phyloP scores from a whole-genome alignment of 2,888 invertebrate genomes.

The Drosophila fulvimacula region DNA sequence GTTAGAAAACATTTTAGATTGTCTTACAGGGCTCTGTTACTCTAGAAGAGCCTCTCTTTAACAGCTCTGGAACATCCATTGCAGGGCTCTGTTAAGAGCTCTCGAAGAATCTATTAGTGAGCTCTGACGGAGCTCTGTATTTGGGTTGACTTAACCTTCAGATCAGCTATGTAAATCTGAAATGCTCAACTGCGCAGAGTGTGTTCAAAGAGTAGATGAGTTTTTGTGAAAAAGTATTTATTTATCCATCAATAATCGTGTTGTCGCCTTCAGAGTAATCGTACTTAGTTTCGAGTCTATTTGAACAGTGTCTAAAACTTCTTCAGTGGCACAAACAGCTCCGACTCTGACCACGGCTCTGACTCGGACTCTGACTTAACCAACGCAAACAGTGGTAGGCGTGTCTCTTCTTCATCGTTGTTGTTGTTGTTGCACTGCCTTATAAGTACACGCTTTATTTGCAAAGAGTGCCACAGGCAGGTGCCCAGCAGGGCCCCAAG shows the following conservation, averaged over 20 bases:
- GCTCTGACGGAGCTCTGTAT: neutral
- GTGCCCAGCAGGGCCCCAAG: slow-evolving; percentile 36
- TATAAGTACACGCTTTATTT: slow-evolving; percentile 40
- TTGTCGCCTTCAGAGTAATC: slow-evolving; percentile 6
- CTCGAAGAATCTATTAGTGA: neutral
- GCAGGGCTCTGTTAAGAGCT: neutral
- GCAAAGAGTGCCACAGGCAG: slow-evolving; percentile 22
- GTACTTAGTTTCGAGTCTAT: slow-evolving; percentile 27
- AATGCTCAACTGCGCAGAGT: neutral
- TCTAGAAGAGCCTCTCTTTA: neutral
- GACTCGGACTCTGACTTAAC: slow-evolving; percentile 18
- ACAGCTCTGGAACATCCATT: neutral
- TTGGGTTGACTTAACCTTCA: slow-evolving; percentile 41
- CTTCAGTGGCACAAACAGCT: slow-evolving; percentile 59
- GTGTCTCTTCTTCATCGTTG: slow-evolving; percentile 7
- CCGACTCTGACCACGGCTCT: slow-evolving; percentile 15
- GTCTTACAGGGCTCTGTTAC: neutral
- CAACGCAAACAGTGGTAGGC: slow-evolving; percentile 38
- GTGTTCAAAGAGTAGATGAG: neutral
- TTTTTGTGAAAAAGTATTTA: slow-evolving; percentile 3
- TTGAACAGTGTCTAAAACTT: slow-evolving; percentile 48
- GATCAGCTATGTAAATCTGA: slow-evolving; percentile 15
- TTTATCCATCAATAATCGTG: slow-evolving; percentile 8
- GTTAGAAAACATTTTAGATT: neutral
- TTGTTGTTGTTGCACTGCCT: slow-evolving; percentile 17